phyloP scores from a whole-genome alignment of 1,140 invertebrate genomes.

The Fopius arisanus region DNA sequence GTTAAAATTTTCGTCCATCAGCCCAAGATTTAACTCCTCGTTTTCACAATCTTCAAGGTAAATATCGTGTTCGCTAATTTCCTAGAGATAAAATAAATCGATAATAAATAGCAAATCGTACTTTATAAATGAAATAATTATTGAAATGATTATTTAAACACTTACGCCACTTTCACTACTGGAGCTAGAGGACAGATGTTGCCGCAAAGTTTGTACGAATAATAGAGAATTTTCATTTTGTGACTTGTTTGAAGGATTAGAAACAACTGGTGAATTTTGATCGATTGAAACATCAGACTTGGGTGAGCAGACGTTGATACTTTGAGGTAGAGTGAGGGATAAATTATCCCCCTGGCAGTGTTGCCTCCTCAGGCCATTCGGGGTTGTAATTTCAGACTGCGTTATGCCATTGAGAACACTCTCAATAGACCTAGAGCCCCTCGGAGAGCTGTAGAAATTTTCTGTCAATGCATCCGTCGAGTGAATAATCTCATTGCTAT shows the following conservation, averaged over 20 bases:
- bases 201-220: background rate
- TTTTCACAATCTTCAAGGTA: slow-evolving; percentile 68
- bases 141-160: slow-evolving; percentile 22
- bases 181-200: slow-evolving; percentile 61
- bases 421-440: background rate
- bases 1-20: slow-evolving; percentile 70
- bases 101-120: slow-evolving; percentile 12
- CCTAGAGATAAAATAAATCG: slow-evolving; percentile 60
- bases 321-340: background rate
- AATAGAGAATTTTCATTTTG: background rate
- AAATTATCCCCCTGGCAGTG: background rate
- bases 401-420: background rate
- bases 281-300: background rate
- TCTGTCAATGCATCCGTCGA: background rate
- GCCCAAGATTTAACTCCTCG: slow-evolving; percentile 56
- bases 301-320: background rate
- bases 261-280: background rate
- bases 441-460: background rate
- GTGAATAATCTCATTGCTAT: background rate
- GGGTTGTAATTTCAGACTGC: background rate
- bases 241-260: background rate
- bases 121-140: slow-evolving; percentile 19
- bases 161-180: slow-evolving; percentile 62
- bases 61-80: slow-evolving; percentile 75
- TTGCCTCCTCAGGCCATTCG: background rate